Conservation (phyloP, 2,888 invertebrate genomes). For the Cremastinae sp. region DNA sequence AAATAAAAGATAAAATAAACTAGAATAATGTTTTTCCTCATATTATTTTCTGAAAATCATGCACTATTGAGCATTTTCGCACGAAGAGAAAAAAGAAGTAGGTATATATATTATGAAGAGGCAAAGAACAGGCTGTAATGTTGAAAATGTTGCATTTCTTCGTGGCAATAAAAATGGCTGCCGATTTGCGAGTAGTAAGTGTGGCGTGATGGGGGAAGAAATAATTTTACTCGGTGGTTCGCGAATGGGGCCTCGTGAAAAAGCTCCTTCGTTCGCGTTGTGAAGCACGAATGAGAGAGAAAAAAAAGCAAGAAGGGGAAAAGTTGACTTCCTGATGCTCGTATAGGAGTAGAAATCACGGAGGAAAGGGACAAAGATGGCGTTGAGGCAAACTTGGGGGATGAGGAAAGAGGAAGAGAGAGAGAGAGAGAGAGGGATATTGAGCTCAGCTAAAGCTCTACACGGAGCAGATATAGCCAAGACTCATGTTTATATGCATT, state of each 20-base stretch:
- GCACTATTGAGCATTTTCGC: too few species aligned
- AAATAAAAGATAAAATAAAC: too few species aligned
- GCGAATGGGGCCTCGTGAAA: too few species aligned
- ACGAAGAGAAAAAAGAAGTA: too few species aligned
- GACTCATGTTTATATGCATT: constrained; percentile 80
- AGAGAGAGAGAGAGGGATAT: not conserved
- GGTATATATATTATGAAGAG: too few species aligned
- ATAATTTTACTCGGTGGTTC: too few species aligned
- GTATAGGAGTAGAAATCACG: constrained; percentile 48
- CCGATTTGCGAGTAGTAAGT: constrained; percentile 16
- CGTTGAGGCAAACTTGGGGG: constrained; percentile 35
- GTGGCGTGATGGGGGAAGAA: too few species aligned
- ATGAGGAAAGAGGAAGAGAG: constrained; percentile 28
- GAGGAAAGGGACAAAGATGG: constrained; percentile 11
- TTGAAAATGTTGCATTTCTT: too few species aligned
- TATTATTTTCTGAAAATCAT: too few species aligned
- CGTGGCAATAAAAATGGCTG: too few species aligned
- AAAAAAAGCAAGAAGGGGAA: not conserved
- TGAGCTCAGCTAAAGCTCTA: constrained; percentile 35
- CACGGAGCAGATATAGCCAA: constrained; percentile 20
- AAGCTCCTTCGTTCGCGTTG: constrained; percentile 13
- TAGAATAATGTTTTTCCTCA: too few species aligned
- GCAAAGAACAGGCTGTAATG: too few species aligned
- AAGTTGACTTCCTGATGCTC: constrained; percentile 42
- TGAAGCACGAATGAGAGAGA: not conserved